Evolutionary conservation across 2,113 vertebrate species (phyloP).

Genomic region (zebrafish (Danio rerio)): GRCz12tu NC_133182.1:27190501-27191000

Average conservation of each 20-base stretch:
- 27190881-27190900: neutral
- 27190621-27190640: neutral
- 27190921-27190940: too few relatives aligned
- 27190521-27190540: too few relatives aligned
- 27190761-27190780: neutral
- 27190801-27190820: neutral
- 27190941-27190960: too few relatives aligned
- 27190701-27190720: constrained; percentile 22
- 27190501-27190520: too few relatives aligned
- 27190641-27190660: constrained; percentile 1
- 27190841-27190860: neutral
- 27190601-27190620: neutral
- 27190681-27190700: neutral
- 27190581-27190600: neutral
- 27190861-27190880: neutral
- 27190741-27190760: constrained; percentile 6
- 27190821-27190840: neutral
- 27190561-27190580: neutral
- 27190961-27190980: too few relatives aligned
- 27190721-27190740: constrained; percentile 23
- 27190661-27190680: neutral
- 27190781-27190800: neutral
- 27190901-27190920: neutral
- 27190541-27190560: too few relatives aligned
- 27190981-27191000: too few relatives aligned